Evolutionary conservation across 1,140 invertebrate species (phyloP).

Genomic region (Ceratitis capitata): DNA sequence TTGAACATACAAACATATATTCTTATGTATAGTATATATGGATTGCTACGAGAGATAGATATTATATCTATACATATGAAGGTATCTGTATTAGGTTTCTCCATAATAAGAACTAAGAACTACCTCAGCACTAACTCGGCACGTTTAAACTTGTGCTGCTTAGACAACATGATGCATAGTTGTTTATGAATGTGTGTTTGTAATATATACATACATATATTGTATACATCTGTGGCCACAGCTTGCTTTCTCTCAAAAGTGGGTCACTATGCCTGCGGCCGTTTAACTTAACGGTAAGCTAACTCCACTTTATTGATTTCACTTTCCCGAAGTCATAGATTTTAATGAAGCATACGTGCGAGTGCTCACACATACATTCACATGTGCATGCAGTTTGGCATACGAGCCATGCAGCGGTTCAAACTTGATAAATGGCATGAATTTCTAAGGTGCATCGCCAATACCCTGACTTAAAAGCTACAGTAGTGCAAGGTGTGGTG

Average conservation of each 20-base stretch:
- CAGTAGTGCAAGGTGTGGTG: not conserved
- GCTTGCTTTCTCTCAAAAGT: not conserved
- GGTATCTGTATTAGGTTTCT: not conserved
- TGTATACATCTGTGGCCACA: not conserved
- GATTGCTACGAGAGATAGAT: not conserved
- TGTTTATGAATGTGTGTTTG: too few species aligned
- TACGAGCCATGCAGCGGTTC: not conserved
- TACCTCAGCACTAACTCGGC: not conserved
- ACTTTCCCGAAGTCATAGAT: conserved; percentile 24
- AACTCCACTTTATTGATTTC: conserved; percentile 11
- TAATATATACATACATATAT: not conserved
- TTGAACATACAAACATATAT: not conserved
- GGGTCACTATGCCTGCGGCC: conserved; percentile 5
- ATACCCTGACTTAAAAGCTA: not conserved
- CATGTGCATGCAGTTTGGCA: not conserved
- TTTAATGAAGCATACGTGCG: not conserved
- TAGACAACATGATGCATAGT: too few species aligned
- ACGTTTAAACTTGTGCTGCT: not conserved
- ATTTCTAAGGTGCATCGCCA: not conserved
- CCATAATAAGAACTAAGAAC: not conserved
- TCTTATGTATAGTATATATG: too few species aligned
- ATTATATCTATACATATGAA: not conserved
- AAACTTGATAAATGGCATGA: not conserved
- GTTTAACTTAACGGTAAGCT: not conserved
- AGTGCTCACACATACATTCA: not conserved